Evolutionary conservation across 2,888 invertebrate species (phyloP).

Genomic region (Sacculina carcini): DNA sequence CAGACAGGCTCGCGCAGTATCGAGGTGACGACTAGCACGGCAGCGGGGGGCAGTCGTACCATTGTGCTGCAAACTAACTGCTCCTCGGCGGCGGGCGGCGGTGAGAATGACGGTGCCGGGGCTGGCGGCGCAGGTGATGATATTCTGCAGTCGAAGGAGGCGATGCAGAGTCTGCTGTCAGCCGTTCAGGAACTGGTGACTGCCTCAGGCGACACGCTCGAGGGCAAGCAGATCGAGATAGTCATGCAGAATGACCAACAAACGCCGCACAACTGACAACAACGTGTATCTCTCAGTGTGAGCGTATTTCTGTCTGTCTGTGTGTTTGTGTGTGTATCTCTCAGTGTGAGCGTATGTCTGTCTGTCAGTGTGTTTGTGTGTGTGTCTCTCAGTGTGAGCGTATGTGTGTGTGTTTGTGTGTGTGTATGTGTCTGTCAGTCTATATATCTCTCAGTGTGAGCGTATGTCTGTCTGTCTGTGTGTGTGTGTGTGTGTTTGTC

Average conservation of each 20-base stretch:
- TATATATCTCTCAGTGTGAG: too few relatives aligned
- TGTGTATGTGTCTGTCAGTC: too few relatives aligned
- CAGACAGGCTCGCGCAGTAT: not conserved
- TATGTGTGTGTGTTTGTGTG: too few relatives aligned
- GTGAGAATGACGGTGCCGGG: not conserved
- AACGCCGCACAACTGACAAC: too few relatives aligned
- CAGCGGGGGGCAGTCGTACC: not conserved
- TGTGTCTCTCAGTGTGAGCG: too few relatives aligned
- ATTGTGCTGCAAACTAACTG: not conserved
- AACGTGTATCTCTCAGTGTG: too few relatives aligned
- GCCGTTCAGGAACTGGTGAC: constrained; percentile 1
- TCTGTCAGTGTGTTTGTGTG: too few relatives aligned
- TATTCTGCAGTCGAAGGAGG: constrained; percentile 2
- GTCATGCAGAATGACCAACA: constrained; percentile 4
- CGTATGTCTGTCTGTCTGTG: too few relatives aligned
- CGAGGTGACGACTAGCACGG: not conserved
- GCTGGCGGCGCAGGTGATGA: constrained; percentile 1
- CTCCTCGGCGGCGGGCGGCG: not conserved
- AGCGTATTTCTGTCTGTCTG: too few relatives aligned
- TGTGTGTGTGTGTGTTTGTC: too few relatives aligned
- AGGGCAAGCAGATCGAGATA: constrained; percentile 3
- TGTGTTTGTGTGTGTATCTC: too few relatives aligned
- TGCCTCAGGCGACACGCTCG: not conserved
- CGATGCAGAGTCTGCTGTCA: not conserved
- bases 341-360: too few relatives aligned